Evolutionary conservation across 2,888 invertebrate genomes (phyloP), one percentile per base, ranked within the genome.

Genomic region (Timandra comae): DNA sequence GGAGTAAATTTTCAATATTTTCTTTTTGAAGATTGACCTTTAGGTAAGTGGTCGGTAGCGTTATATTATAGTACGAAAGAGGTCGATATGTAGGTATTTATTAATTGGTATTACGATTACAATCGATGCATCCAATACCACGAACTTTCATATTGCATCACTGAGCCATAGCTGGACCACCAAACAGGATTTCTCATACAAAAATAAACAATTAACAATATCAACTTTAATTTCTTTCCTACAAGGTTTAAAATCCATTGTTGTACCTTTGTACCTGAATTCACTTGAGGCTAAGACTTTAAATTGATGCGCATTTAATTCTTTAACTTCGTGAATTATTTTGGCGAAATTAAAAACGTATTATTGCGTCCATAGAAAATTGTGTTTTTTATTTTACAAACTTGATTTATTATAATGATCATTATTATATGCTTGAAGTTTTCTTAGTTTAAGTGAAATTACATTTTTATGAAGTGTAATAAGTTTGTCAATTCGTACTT

Each of bases 231-330:
- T 6, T n/a, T n/a, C n/a, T n/a, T n/a, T 7, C 0, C 4, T 0
- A 16, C 7, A 4, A 30, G 11, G 29, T 20, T 13, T 16, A 19
- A 24, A 27, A 3, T 34, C 1, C 5, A 9, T 19, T 24, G 21
- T 4, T 3, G 12, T 3, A 22, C 8, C n/a, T n/a, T n/a, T 5
- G 1, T 40, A 48, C 43, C 42, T 35, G 46, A 49, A 46, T 44
- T 24, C 44, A 44, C 50, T 50, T 44, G 34, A 32, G 50, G 50
- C 48, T 47, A 50, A 63, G 63, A 57, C 38, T 62, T 65, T 62
- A 64, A 70, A 73, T 65, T 69, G 67, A 72, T 69, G 73, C 55
- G 60, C 65, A 58, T 63, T 67, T 72, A 70, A 71, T 71, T 69
- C 63, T 56, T 63, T 63, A 45, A 44, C 33, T 46, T 46, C 33